Conservation (phyloP, 2,797 vertebrate species). For the Okamejei kenojei region DNA sequence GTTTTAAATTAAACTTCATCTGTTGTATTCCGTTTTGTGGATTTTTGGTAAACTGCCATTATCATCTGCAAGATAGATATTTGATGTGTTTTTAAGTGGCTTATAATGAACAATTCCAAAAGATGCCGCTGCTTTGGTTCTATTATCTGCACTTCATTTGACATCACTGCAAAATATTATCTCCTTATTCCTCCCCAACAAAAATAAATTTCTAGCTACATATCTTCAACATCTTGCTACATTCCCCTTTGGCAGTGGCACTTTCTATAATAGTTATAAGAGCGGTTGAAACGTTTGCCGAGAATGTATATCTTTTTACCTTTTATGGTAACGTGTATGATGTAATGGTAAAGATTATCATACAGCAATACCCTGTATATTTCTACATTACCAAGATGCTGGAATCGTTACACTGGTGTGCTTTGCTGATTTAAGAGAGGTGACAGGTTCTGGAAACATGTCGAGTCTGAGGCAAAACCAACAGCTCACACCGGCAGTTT, state of each 20-base stretch:
- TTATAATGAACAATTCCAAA: background rate
- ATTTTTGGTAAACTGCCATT: background rate
- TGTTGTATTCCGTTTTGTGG: constrained; percentile 11
- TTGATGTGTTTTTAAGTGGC: constrained; percentile 3
- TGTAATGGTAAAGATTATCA: background rate
- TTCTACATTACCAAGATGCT: background rate
- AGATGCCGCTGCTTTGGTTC: background rate
- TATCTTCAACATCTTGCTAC: background rate
- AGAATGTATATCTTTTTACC: background rate
- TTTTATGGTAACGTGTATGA: background rate
- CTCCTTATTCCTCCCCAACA: background rate
- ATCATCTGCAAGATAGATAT: background rate
- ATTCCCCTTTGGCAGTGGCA: background rate
- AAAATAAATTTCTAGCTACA: background rate
- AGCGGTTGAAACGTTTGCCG: background rate
- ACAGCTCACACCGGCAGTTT: background rate
- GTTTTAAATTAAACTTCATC: constrained; percentile 5
- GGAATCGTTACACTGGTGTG: background rate
- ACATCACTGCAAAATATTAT: background rate
- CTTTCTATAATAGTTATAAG: background rate
- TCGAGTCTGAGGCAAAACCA: background rate
- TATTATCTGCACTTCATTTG: background rate
- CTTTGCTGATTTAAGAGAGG: background rate
- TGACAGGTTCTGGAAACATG: background rate
- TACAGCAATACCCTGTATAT: background rate